Evolutionary conservation across 2,888 invertebrate species (phyloP).

Genomic region (Zaprionus bogoriensis): DNA sequence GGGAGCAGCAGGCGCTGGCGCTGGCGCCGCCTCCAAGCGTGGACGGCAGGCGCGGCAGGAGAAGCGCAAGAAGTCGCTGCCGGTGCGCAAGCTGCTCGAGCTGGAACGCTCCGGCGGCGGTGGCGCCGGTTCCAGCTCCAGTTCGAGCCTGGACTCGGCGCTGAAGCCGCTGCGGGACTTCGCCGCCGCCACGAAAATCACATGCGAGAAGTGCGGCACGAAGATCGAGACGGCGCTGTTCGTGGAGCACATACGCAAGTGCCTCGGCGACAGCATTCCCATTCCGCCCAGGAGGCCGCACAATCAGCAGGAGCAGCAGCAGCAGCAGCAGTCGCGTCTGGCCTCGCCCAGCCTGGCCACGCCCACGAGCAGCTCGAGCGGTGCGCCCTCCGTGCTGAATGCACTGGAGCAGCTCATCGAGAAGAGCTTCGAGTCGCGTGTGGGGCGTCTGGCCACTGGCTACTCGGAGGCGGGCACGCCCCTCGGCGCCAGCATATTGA

Average conservation of each 20-base stretch:
- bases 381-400: slow-evolving; percentile 93
- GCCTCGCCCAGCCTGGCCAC: slow-evolving; percentile 84
- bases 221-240: slow-evolving; percentile 96
- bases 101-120: slow-evolving; percentile 90
- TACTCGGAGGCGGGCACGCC: slow-evolving; percentile 85
- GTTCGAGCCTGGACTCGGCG: slow-evolving; percentile 84
- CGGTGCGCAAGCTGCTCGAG: slow-evolving; percentile 94
- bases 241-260: slow-evolving; percentile 96
- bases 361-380: slow-evolving; percentile 83
- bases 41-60: slow-evolving; percentile 91
- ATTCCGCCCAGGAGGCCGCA: slow-evolving; percentile 82
- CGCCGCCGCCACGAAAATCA: slow-evolving; percentile 88
- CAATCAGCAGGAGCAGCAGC: slow-evolving; percentile 87
- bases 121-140: slow-evolving; percentile 88
- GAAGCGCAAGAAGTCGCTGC: slow-evolving; percentile 95
- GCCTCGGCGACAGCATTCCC: slow-evolving; percentile 88
- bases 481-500: slow-evolving; percentile 94
- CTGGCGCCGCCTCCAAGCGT: slow-evolving; percentile 80
- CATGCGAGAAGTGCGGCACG: slow-evolving; percentile 97
- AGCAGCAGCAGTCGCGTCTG: slow-evolving; percentile 45
- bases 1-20: neutral
- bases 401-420: slow-evolving; percentile 98
- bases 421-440: slow-evolving; percentile 96
- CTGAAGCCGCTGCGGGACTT: slow-evolving; percentile 84
- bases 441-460: slow-evolving; percentile 84